phyloP scores from a whole-genome alignment of 2,113 vertebrate species.

The Cairina moschata region DNA sequence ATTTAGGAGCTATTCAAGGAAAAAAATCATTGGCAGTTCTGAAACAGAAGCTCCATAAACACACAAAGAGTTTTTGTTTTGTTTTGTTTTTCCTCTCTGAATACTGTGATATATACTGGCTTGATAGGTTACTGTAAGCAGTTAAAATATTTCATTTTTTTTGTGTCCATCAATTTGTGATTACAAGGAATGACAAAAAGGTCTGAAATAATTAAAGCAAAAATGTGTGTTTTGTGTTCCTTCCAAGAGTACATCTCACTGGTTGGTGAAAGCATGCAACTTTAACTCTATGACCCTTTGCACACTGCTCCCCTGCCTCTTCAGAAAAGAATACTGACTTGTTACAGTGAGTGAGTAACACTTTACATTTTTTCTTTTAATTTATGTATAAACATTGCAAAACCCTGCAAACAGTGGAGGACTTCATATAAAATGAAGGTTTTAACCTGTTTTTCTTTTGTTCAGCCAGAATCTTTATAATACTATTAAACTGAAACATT shows the following conservation, averaged over 20 bases:
- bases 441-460: not conserved
- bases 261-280: not conserved
- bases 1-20: not conserved
- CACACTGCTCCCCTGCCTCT: not conserved
- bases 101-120: too few species aligned
- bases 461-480: not conserved
- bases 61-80: not conserved
- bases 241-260: not conserved
- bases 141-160: not conserved
- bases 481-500: not conserved
- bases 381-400: not conserved
- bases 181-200: not conserved
- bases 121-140: not conserved
- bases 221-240: not conserved
- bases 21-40: not conserved
- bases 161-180: not conserved
- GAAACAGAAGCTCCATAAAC: not conserved
- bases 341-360: not conserved
- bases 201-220: not conserved
- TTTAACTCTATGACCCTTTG: not conserved
- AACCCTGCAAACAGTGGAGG: not conserved
- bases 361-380: not conserved
- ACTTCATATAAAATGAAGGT: not conserved
- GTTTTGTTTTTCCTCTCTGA: too few species aligned
- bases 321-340: not conserved